These are phyloP conservation scores for Sesamia nonagrioides DNA, from an alignment of 1,140 invertebrate species.

Conservation along the genomic window DNA sequence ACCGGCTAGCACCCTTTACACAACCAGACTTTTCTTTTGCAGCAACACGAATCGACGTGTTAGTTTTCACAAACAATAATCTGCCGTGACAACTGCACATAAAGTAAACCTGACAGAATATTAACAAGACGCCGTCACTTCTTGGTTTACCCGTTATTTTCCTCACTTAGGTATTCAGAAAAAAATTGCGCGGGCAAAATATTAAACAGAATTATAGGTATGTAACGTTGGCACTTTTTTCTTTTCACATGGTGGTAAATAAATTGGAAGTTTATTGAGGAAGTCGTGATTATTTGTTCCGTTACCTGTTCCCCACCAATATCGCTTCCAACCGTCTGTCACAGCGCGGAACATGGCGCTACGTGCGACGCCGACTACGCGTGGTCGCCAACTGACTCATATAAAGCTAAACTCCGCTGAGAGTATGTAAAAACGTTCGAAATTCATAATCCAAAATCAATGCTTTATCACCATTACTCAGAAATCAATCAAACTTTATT, in stretches of 20 bases:
- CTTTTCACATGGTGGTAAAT: slow-evolving; percentile 51
- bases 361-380: slow-evolving; percentile 74
- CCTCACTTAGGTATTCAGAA: too few species aligned
- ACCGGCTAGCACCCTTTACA: slow-evolving; percentile 50
- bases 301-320: slow-evolving; percentile 87
- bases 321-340: slow-evolving; percentile 83
- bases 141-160: slow-evolving; percentile 31
- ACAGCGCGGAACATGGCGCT: slow-evolving; percentile 82
- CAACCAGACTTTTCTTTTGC: slow-evolving; percentile 37
- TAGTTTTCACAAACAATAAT: slow-evolving; percentile 24
- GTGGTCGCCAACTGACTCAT: slow-evolving; percentile 74
- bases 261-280: slow-evolving; percentile 65
- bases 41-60: slow-evolving; percentile 1
- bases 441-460: slow-evolving; percentile 45
- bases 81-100: neutral
- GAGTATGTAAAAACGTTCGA: slow-evolving; percentile 50
- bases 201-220: too few species aligned
- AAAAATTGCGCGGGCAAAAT: slow-evolving; percentile 4
- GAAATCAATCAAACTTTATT: slow-evolving; percentile 35
- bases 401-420: slow-evolving; percentile 46
- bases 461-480: slow-evolving; percentile 23
- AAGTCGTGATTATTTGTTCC: slow-evolving; percentile 76
- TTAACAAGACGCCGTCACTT: slow-evolving; percentile 11
- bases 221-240: slow-evolving; percentile 3
- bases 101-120: slow-evolving; percentile 7